Conservation (phyloP, 2,113 vertebrate species). For the Sebastes fasciatus region DNA sequence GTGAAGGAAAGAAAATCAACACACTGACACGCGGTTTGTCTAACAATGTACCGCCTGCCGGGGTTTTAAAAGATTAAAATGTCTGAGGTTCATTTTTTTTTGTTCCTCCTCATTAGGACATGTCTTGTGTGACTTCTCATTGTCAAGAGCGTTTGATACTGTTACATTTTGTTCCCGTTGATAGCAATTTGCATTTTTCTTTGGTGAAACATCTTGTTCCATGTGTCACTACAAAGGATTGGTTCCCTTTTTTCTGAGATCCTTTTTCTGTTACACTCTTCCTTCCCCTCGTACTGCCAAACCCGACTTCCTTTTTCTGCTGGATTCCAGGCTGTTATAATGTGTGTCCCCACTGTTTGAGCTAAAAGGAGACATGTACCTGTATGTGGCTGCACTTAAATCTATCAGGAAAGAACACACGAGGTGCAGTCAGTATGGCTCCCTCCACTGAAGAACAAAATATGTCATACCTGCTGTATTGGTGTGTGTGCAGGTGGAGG, state of each 20-base stretch:
- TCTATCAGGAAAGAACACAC: constrained; percentile 15
- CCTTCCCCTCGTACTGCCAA: constrained; percentile 5
- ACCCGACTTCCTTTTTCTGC: constrained; percentile 12
- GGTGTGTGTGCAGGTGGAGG: constrained; percentile 22
- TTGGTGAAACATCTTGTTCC: constrained; percentile 79
- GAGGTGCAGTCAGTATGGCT: constrained; percentile 7
- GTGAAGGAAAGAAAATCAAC: constrained; percentile 65
- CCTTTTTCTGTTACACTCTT: constrained; percentile 35
- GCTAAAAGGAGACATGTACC: constrained; percentile 17
- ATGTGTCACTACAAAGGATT: constrained; percentile 76
- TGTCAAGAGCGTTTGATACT: constrained; percentile 80
- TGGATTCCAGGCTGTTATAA: constrained; percentile 37
- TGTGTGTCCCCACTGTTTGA: constrained; percentile 29
- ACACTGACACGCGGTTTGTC: constrained; percentile 78
- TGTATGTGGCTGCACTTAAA: constrained; percentile 27
- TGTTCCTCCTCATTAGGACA: constrained; percentile 81
- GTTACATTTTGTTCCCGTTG: constrained; percentile 78
- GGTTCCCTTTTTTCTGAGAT: constrained; percentile 34
- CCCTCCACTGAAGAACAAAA: constrained; percentile 24
- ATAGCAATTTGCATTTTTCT: constrained; percentile 82
- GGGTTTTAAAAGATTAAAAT: constrained; percentile 83
- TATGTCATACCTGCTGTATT: constrained; percentile 8
- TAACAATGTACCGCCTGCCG: constrained; percentile 80
- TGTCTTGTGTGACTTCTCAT: constrained; percentile 79
- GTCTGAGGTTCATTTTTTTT: constrained; percentile 73